Base-by-base conservation (phyloP, 2,113 vertebrate genomes). In the Canis aureus region DNA sequence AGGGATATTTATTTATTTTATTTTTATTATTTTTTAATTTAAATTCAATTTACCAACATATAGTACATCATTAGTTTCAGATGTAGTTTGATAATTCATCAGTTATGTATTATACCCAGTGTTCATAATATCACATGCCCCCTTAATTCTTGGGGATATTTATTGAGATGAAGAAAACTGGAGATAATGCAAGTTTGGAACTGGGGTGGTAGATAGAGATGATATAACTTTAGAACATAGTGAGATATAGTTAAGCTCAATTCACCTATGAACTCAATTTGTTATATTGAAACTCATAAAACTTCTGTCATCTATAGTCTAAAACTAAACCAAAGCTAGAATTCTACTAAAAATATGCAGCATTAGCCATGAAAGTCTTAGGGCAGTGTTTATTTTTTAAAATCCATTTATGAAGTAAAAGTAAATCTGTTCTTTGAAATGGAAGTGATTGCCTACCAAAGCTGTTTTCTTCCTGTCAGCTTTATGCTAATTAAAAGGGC, bases 401-500 rank as follows among this genome's bases (percentile, higher is more conserved):
- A 91, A 90, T 22, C 13, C 64, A 89, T 81, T 85, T 85, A 67
- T 29, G 6, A 88, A 64, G 35, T 71, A 78, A 73, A 81, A 83
- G 60, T 89, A 96, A 62, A 83, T 82, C 73, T 88, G 17, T 55
- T 90, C 35, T 89, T 78, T 89, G 64, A 86, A 93, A 84, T 38
- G 5, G 3, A 90, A 81, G 19, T 49, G 38, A 89, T 80, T 73
- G 57, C 59, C 53, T 73, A 85, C 60, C 25, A 85, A 13, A 83
- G 32, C 38, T 62, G 49, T 64, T 92, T 84, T 74, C 60, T 91
- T 93, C n/a, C 17, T 66, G 74, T 73, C 67, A 87, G 76, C 10
- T 90, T 86, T 84, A 66, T 89, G 62, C 49, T 94, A 93, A 89
- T 43, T 96, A 57, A 95, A 95, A 73, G 29, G 43, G 78, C 43